A percentile compares a stretch with the other conserved stretches of the same genome.
Conservation (phyloP, 1,140 invertebrate genomes). For the Tyrophagus putrescentiae region DNA sequence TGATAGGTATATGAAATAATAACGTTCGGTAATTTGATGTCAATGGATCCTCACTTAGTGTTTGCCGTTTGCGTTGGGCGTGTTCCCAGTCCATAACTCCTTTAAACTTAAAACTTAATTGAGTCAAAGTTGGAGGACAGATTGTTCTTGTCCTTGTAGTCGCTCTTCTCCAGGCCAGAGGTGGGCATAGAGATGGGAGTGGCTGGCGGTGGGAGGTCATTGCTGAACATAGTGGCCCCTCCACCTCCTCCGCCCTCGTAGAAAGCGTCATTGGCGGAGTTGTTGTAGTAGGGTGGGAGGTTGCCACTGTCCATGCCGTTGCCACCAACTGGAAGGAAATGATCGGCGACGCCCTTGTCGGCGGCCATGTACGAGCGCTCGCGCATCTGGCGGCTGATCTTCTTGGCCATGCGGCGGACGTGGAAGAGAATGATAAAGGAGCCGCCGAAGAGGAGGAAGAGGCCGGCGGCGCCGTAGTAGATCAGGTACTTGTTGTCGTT, state of each 20-base stretch:
- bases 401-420: constrained; percentile 10
- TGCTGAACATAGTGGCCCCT: neutral
- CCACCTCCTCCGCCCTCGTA: too few relatives aligned
- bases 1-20: too few relatives aligned
- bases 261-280: neutral
- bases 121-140: constrained; percentile 1
- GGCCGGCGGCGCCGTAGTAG: constrained; percentile 10
- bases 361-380: neutral
- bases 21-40: too few relatives aligned
- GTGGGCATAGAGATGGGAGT: constrained; percentile 11
- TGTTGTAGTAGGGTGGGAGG: neutral
- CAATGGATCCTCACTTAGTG: too few relatives aligned
- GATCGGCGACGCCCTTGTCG: constrained; percentile 4
- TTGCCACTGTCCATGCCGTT: neutral
- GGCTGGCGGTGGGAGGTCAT: constrained; percentile 10
- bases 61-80: too few relatives aligned
- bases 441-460: neutral
- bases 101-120: constrained; percentile 5
- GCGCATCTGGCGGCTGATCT: constrained; percentile 16
- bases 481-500: constrained; percentile 12
- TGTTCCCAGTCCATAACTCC: too few relatives aligned
- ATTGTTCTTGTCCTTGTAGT: neutral
- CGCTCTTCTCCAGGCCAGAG: neutral
- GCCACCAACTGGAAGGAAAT: neutral
- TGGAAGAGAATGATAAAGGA: constrained; percentile 14